phyloP scores from a whole-genome alignment of 1,140 invertebrate genomes.

The Drosophila asahinai region DNA sequence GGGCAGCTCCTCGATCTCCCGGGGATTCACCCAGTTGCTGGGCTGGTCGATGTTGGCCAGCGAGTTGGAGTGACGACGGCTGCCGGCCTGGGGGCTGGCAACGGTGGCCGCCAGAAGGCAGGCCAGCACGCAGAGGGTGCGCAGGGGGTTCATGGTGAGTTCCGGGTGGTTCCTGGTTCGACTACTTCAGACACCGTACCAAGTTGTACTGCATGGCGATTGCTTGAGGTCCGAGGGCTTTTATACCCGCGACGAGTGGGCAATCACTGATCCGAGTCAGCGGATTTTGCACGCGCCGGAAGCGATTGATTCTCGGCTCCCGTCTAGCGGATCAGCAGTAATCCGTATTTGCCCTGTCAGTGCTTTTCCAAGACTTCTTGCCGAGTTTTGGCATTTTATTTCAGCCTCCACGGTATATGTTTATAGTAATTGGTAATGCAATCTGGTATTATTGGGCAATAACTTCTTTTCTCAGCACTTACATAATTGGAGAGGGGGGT shows the following conservation, averaged over 20 bases:
- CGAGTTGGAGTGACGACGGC: constrained; percentile 43
- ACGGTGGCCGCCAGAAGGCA: constrained; percentile 60
- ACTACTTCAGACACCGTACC: constrained; percentile 48
- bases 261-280: neutral
- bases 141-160: constrained; percentile 69
- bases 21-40: constrained; percentile 66
- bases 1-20: constrained; percentile 69
- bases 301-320: constrained; percentile 19
- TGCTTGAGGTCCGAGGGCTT: constrained; percentile 4
- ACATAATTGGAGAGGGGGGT: constrained; percentile 1
- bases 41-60: constrained; percentile 57
- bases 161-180: constrained; percentile 27
- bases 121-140: constrained; percentile 62
- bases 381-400: neutral
- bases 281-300: constrained; percentile 49
- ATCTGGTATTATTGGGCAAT: constrained; percentile 1
- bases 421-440: constrained; percentile 3
- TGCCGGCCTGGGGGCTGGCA: constrained; percentile 20
- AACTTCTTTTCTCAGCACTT: constrained; percentile 9
- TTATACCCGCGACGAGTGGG: constrained; percentile 41
- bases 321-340: constrained; percentile 20
- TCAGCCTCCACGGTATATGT: constrained; percentile 3
- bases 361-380: constrained; percentile 28
- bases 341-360: neutral
- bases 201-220: constrained; percentile 58